Evolutionary conservation across 2,888 invertebrate genomes (phyloP), one percentile per base, ranked within the genome.

Genomic region (Antheraea assamensis): DNA sequence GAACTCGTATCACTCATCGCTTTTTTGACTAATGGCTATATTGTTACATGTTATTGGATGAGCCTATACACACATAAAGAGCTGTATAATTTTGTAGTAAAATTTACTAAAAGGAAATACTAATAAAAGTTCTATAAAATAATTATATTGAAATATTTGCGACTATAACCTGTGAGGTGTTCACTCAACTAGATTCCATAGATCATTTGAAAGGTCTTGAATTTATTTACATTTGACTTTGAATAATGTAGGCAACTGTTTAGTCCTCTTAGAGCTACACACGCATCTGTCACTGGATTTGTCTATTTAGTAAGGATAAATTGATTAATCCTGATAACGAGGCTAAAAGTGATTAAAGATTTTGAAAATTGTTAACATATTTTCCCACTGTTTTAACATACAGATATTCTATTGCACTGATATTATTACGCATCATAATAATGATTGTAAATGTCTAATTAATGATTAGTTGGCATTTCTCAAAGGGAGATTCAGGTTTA

Each of bases 151-250:
- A 64, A 30, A 27, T 15, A 30, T 66, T 5, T 66, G 66, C 21
- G 66, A 30, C 31, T 66, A 15, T 19, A 68, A 68, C 31, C 21
- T 80, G 76, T 78, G 77, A 76, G 79, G 76, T 68, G 78, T n/a
- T 80, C 75, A 78, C 77, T 80, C 79, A 81, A 79, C 82, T 78
- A 78, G 82, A 84, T 85, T 84, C 83, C 82, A 78, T 74, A 78
- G 78, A 76, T 78, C 74, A 72, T 76, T 83, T 73, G 81, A 84
- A 85, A 86, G 85, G 85, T 85, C 83, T 81, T 74, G 77, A 74
- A 77, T 78, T 78, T 79, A 82, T 83, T 86, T 82, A 81, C 83
- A 86, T 87, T 84, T 79, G 82, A 83, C 85, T 88, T 87, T 87
- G 85, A 87, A 87, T 83, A 77, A 78, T 80, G 81, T 79, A 1